Conservation (phyloP, 2,113 vertebrate species). For the Trinectes maculatus region DNA sequence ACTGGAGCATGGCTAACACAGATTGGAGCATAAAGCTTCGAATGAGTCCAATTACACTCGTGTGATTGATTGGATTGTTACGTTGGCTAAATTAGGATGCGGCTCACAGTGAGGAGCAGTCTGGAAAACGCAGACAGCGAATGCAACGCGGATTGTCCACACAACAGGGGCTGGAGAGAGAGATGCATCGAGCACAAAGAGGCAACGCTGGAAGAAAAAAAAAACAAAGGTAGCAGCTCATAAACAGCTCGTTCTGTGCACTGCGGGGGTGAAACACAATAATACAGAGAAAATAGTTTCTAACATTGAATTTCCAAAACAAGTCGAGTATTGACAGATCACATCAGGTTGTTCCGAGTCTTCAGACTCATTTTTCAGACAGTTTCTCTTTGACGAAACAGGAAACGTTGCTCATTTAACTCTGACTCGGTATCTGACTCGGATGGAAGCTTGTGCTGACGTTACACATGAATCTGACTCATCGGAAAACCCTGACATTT, state of each 20-base stretch:
- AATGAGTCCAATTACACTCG: slow-evolving; percentile 66
- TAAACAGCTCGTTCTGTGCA: slow-evolving; percentile 1
- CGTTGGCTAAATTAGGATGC: slow-evolving; percentile 52
- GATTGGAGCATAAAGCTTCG: slow-evolving; percentile 58
- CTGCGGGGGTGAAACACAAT: neutral
- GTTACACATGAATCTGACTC: too few species aligned
- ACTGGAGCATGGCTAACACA: slow-evolving; percentile 61
- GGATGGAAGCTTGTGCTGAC: too few species aligned
- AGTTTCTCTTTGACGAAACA: too few species aligned
- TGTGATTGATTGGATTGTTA: slow-evolving; percentile 68
- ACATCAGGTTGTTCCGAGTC: too few species aligned
- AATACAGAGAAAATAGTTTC: neutral
- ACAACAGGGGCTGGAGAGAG: neutral
- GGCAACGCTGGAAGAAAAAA: slow-evolving; percentile 3
- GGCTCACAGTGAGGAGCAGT: slow-evolving; percentile 29
- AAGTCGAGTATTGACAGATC: too few species aligned
- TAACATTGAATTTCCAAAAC: too few species aligned
- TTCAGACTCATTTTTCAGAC: too few species aligned
- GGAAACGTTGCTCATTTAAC: too few species aligned
- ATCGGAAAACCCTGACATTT: too few species aligned
- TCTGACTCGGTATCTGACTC: too few species aligned
- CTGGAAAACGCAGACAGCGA: too few species aligned
- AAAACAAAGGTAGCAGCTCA: neutral
- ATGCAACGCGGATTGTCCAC: too few species aligned
- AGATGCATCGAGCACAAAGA: neutral